Percentiles rank a stretch among this genome's conserved stretches.
These are phyloP conservation scores for Leucoma salicis DNA, from an alignment of 2,888 invertebrate genomes.

Conservation along the genomic window DNA sequence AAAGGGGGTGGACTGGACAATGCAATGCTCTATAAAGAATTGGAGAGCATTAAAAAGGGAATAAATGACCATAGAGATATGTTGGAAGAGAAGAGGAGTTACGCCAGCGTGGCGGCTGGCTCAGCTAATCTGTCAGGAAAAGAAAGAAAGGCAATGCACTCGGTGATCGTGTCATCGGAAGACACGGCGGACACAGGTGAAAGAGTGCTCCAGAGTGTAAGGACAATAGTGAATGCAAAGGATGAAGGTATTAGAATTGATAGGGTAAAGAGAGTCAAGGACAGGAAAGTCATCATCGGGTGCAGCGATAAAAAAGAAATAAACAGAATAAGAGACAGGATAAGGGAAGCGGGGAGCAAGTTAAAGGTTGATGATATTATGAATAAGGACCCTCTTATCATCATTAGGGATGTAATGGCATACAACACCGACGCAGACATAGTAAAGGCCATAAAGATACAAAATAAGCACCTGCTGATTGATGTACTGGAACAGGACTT, in stretches of 20 bases:
- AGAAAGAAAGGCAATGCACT: background rate
- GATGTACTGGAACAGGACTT: too few relatives aligned
- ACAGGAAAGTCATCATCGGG: background rate
- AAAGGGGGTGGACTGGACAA: too few relatives aligned
- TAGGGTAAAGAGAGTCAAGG: constrained; percentile 4
- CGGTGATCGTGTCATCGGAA: background rate
- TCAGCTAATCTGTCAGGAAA: background rate
- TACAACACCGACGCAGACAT: too few relatives aligned
- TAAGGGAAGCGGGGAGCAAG: background rate
- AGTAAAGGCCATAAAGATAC: too few relatives aligned
- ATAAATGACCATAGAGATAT: too few relatives aligned
- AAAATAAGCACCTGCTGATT: too few relatives aligned
- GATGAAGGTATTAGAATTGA: background rate
- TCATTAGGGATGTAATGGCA: too few relatives aligned
- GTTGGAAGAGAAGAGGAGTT: background rate
- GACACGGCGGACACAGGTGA: background rate
- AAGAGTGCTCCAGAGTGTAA: background rate
- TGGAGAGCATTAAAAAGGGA: too few relatives aligned
- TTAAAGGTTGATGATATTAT: background rate
- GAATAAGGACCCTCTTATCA: background rate
- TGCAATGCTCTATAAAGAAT: too few relatives aligned
- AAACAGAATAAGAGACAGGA: background rate
- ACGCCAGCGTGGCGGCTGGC: background rate
- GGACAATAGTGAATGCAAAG: background rate
- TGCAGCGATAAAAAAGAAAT: background rate